phyloP scores from a whole-genome alignment of 2,797 vertebrate species.

The Artibeus lituratus region DNA sequence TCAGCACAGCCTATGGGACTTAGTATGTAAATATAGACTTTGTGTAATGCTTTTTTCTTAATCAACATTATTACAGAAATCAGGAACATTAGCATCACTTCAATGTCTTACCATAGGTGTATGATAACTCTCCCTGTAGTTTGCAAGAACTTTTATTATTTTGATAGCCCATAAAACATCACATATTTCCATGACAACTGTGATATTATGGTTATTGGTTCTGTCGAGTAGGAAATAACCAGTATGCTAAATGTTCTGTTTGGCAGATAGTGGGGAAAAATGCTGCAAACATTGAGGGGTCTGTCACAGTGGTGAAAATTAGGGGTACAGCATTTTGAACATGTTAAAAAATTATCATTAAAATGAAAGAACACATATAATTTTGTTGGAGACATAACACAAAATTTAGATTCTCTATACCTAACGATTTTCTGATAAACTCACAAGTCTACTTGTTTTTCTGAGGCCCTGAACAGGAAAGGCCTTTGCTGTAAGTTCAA shows the following conservation, averaged over 20 bases:
- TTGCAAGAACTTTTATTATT: not conserved
- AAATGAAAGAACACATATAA: not conserved
- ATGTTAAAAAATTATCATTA: not conserved
- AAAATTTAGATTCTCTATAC: not conserved
- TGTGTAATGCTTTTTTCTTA: not conserved
- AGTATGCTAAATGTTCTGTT: not conserved
- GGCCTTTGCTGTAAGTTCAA: not conserved
- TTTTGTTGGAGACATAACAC: not conserved
- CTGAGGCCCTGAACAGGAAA: not conserved
- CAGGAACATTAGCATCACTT: not conserved
- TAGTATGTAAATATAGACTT: not conserved
- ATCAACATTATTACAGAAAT: not conserved
- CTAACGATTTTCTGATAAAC: not conserved
- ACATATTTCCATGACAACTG: not conserved
- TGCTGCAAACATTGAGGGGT: not conserved
- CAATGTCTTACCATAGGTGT: not conserved
- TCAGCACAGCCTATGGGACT: not conserved
- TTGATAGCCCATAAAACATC: not conserved
- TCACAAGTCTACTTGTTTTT: not conserved
- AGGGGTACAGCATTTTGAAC: not conserved
- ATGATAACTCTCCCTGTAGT: not conserved
- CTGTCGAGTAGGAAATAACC: not conserved
- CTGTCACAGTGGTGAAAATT: not conserved
- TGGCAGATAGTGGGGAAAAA: not conserved
- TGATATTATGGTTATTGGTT: not conserved